Evolutionary conservation across 1,140 invertebrate genomes (phyloP).

Genomic region (Atopsyche davidsoni): DNA sequence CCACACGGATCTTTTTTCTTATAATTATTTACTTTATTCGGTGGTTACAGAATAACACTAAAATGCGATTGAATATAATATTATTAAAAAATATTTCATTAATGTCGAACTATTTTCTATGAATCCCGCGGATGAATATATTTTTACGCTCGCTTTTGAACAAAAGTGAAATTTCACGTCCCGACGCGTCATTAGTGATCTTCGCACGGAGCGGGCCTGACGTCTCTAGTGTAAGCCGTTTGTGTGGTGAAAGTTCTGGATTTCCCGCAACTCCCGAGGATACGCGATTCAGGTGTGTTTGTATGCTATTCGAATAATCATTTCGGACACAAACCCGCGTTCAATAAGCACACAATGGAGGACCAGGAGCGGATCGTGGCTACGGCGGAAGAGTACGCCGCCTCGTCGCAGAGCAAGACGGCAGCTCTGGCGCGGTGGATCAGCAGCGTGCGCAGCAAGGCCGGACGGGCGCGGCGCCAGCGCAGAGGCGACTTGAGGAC

Average conservation of each 20-base stretch:
- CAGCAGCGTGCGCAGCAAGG: slow-evolving; percentile 21
- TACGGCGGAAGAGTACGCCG: slow-evolving; percentile 4
- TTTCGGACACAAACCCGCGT: too few relatives aligned
- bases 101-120: slow-evolving; percentile 12
- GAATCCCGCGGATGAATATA: slow-evolving; percentile 10
- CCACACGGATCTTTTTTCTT: too few relatives aligned
- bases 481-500: slow-evolving; percentile 18
- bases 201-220: background rate
- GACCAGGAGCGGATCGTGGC: too few relatives aligned
- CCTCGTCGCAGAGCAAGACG: slow-evolving; percentile 6
- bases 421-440: slow-evolving; percentile 25
- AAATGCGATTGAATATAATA: background rate
- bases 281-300: slow-evolving; percentile 21
- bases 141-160: background rate
- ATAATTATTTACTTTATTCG: background rate
- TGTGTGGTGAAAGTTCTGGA: background rate
- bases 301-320: too few relatives aligned
- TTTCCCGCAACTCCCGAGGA: slow-evolving; percentile 10
- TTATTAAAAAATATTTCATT: background rate
- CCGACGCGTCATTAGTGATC: slow-evolving; percentile 11
- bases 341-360: background rate
- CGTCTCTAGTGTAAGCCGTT: too few relatives aligned
- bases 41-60: background rate
- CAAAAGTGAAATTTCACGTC: background rate
- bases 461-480: slow-evolving; percentile 1